A percentile compares a stretch with the other conserved stretches of the same genome.
These are phyloP conservation scores for Labrus mixtus DNA, from an alignment of 2,113 vertebrate species.

Conservation along the genomic window DNA sequence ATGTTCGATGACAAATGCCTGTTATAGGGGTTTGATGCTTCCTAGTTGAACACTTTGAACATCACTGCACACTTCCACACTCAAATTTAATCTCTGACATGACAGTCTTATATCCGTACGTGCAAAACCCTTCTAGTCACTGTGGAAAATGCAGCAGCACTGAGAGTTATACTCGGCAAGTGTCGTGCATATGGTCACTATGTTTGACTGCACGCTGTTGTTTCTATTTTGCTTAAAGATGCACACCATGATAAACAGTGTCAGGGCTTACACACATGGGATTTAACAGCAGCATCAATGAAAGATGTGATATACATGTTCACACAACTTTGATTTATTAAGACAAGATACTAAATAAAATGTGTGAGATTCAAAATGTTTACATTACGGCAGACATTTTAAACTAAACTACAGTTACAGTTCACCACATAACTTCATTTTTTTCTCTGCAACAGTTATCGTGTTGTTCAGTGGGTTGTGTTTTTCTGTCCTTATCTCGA, in stretches of 20 bases:
- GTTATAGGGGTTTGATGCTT: background rate
- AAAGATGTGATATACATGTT: too few species aligned
- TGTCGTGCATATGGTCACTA: background rate
- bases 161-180: background rate
- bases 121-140: background rate
- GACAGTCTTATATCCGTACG: background rate
- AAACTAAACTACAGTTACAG: too few species aligned
- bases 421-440: too few species aligned
- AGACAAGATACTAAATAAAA: too few species aligned
- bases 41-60: background rate
- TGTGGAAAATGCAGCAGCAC: background rate
- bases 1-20: background rate
- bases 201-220: conserved; percentile 6
- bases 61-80: background rate
- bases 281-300: background rate
- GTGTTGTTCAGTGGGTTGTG: too few species aligned
- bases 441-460: too few species aligned
- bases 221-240: conserved; percentile 16
- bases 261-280: background rate
- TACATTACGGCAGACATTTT: too few species aligned
- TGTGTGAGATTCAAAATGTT: too few species aligned
- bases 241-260: conserved; percentile 9
- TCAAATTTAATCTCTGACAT: background rate
- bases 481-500: too few species aligned
- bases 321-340: too few species aligned